Evolutionary conservation across 2,113 vertebrate genomes (phyloP).

Genomic region (Bubo blakistoni): DNA sequence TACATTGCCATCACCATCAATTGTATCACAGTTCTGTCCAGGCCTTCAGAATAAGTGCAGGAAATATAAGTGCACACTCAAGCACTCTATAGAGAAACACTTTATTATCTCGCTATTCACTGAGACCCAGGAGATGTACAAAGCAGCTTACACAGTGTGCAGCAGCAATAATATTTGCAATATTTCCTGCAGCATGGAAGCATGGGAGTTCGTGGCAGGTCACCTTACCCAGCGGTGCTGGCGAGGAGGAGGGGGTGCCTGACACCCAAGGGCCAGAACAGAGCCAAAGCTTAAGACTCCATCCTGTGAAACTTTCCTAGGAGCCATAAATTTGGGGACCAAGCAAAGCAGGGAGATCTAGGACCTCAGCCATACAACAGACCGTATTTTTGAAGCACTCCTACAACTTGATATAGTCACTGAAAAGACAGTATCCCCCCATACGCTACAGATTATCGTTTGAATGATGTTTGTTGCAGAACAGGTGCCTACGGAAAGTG

Average conservation of each 20-base stretch:
- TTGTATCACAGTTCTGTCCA: not conserved
- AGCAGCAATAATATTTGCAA: not conserved
- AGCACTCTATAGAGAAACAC: not conserved
- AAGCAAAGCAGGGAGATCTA: not conserved
- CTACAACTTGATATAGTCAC: not conserved
- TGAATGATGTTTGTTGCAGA: not conserved
- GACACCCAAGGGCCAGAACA: not conserved
- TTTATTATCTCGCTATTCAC: not conserved
- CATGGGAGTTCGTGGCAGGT: not conserved
- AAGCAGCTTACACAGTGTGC: not conserved
- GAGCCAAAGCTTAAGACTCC: not conserved
- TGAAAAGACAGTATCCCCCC: not conserved
- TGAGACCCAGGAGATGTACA: not conserved
- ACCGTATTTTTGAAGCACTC: not conserved
- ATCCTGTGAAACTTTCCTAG: not conserved
- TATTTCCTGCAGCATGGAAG: not conserved
- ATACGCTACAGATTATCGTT: not conserved
- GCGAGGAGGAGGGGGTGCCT: fast-evolving
- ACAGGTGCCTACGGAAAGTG: not conserved
- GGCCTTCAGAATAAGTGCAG: not conserved
- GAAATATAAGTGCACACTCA: not conserved
- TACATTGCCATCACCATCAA: not conserved
- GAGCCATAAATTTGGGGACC: not conserved
- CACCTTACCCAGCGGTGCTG: fast-evolving
- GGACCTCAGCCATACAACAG: not conserved